These are phyloP conservation scores for Syngnathus acus DNA, from an alignment of 2,797 vertebrate species.

Conservation along the genomic window DNA sequence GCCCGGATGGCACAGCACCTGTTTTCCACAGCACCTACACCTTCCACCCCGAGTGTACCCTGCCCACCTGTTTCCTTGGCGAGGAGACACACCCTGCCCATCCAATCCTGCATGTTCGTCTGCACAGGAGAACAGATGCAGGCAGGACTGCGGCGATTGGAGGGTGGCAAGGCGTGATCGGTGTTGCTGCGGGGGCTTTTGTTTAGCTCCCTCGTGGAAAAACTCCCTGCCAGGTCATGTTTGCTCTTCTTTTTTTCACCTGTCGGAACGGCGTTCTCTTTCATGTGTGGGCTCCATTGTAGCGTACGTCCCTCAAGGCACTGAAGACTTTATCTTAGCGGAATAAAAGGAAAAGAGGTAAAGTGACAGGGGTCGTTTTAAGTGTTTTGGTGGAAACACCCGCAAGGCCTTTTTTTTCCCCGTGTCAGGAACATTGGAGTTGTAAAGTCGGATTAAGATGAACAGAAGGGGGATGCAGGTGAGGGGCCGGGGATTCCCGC, in stretches of 20 bases:
- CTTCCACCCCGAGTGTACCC: conserved; percentile 26
- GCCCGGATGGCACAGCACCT: conserved; percentile 41
- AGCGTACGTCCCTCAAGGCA: conserved; percentile 44
- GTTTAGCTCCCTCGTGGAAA: conserved; percentile 40
- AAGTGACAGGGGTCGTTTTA: conserved; percentile 44
- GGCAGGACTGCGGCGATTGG: conserved; percentile 35
- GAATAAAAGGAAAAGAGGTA: conserved; percentile 40
- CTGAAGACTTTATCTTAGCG: conserved; percentile 50
- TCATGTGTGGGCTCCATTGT: conserved; percentile 48
- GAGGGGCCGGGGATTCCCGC: conserved; percentile 34
- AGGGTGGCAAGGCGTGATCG: conserved; percentile 43
- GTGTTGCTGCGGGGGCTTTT: conserved; percentile 42
- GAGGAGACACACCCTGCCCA: conserved; percentile 53
- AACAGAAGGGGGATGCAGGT: conserved; percentile 46
- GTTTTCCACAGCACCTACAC: conserved; percentile 18
- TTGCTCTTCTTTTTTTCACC: conserved; percentile 40
- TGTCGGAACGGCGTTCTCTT: conserved; percentile 43
- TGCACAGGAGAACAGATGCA: conserved; percentile 44
- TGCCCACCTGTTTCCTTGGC: conserved; percentile 55
- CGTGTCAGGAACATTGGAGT: conserved; percentile 23
- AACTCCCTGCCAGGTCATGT: conserved; percentile 35
- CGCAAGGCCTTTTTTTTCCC: conserved; percentile 18
- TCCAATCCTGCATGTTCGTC: conserved; percentile 34
- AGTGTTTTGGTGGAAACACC: conserved; percentile 35
- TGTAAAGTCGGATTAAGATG: conserved; percentile 47